phyloP scores from a whole-genome alignment of 2,113 vertebrate species.

The Accipiter cooperii region DNA sequence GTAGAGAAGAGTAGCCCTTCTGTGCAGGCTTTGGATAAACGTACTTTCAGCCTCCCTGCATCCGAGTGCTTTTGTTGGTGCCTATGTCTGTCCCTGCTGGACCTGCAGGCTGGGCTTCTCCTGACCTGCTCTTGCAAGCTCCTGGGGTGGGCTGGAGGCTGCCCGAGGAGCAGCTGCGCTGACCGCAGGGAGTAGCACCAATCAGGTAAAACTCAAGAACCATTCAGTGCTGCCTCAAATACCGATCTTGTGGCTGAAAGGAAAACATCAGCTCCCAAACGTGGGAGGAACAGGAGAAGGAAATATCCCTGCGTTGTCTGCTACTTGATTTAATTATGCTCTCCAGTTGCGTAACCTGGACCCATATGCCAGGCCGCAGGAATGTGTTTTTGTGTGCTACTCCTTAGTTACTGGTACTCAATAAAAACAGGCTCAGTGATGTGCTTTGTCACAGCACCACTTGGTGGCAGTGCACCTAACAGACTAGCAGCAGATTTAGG shows the following conservation, averaged over 20 bases:
- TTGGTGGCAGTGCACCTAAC: not conserved
- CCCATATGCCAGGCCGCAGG: not conserved
- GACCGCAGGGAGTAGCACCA: not conserved
- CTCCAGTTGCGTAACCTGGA: not conserved
- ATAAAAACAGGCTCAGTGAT: accelerated
- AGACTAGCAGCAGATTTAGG: accelerated
- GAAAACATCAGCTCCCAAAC: not conserved
- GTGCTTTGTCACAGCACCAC: not conserved
- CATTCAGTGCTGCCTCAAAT: accelerated
- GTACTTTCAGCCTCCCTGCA: not conserved
- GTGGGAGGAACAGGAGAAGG: not conserved
- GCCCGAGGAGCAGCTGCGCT: not conserved
- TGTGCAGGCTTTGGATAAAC: too few species aligned
- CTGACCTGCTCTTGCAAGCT: not conserved
- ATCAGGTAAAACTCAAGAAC: not conserved
- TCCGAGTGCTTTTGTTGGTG: not conserved
- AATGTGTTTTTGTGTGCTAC: not conserved
- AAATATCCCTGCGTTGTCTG: not conserved
- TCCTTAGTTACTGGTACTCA: not conserved
- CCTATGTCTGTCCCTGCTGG: not conserved
- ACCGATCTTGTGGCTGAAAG: accelerated
- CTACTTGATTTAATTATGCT: not conserved
- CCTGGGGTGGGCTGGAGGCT: not conserved
- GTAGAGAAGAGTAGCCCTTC: not conserved
- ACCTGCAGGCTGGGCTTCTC: too few species aligned